Evolutionary conservation across 2,797 vertebrate genomes (phyloP).

Genomic region (Pangasius krempfi): DNA sequence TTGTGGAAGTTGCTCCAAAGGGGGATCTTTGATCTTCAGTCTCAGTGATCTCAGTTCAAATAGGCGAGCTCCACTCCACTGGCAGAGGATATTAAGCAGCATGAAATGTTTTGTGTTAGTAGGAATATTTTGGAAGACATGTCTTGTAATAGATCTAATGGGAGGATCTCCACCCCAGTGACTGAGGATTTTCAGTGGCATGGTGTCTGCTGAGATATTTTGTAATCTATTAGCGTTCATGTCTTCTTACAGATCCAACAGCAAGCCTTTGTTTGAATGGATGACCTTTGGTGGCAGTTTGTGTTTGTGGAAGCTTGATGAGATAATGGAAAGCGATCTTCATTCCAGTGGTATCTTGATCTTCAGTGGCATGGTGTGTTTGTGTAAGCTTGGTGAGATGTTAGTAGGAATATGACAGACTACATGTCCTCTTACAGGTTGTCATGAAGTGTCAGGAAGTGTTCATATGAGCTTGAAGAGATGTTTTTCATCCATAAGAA

Average conservation of each 20-base stretch:
- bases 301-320: not conserved
- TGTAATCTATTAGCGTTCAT: not conserved
- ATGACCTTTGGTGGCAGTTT: not conserved
- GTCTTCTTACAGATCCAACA: not conserved
- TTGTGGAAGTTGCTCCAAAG: not conserved
- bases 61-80: not conserved
- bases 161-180: not conserved
- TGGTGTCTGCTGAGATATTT: not conserved
- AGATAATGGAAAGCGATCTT: not conserved
- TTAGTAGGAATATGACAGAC: not conserved
- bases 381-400: not conserved
- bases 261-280: not conserved
- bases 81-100: not conserved
- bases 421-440: not conserved
- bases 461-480: not conserved
- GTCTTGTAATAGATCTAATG: not conserved
- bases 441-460: not conserved
- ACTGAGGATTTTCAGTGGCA: not conserved
- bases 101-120: not conserved
- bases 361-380: not conserved
- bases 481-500: not conserved
- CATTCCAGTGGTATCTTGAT: not conserved
- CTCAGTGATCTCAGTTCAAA: too few relatives aligned
- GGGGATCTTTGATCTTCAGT: too few relatives aligned
- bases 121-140: not conserved